Base-by-base conservation (phyloP, 2,113 vertebrate genomes). In the Orthonyx spaldingii region DNA sequence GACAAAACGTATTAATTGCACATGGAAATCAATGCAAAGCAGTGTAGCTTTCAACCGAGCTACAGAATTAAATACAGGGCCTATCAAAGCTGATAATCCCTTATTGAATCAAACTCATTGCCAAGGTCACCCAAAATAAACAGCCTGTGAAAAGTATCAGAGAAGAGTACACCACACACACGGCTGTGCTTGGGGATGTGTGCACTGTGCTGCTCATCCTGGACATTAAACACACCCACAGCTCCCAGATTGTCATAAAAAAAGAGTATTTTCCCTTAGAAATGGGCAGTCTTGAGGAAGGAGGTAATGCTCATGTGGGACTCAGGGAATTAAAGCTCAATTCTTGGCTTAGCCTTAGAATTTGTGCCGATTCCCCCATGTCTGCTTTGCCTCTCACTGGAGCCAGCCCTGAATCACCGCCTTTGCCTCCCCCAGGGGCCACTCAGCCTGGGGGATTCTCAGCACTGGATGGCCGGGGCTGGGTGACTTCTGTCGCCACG, bases 1-100 rank as follows among this genome's bases (percentile, higher is more conserved):
- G 79, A 89, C 84, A 95, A 93, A 94, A 92, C 1, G 3, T 46
- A 95, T 96, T 97, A 97, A 97, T 97, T 97, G 89, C 87, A 56
- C 89, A 70, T 91, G 75, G 90, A 97, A 96, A 97, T 96, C 95
- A 91, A 93, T 86, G 84, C 93, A 88, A 85, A 90, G 69, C 94
- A 81, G 65, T 22, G 52, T 9, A 65, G 89, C 53, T 94, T 95
- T 95, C 84, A 91, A 35, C n/a, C 41, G 24, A 84, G 64, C 55
- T 22, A 9, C 59, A 69, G 78, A 89, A 95, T 95, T 94, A 93
- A 92, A 94, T 26, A 65, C 66, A 76, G 53, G 49, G 30, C 37
- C 93, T 80, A 96, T 93, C 70, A 85, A 92, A 96, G 90, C 94
- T 91, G 89, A 81, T 92, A 95, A 96, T 95, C 88, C 74, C 56